Conservation (phyloP, 2,797 vertebrate genomes). For the Ciconia nigra region DNA sequence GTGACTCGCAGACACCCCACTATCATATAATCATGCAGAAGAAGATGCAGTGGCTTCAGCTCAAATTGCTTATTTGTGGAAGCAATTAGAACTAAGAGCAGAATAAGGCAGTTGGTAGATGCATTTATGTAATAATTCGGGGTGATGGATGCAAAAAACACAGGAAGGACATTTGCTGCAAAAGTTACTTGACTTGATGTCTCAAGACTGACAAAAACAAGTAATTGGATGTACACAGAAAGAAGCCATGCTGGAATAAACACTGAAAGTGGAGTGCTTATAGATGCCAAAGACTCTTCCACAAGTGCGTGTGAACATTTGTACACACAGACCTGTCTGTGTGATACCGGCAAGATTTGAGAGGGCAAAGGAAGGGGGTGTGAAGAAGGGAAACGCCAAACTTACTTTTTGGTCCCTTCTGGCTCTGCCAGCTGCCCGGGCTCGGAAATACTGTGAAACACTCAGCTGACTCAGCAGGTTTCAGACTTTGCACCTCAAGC, state of each 20-base stretch:
- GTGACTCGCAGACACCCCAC: background rate
- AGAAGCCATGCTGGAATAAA: background rate
- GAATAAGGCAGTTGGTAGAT: background rate
- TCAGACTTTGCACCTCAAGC: background rate
- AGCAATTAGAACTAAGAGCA: slow-evolving; percentile 41
- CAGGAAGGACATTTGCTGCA: background rate
- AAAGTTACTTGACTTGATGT: background rate
- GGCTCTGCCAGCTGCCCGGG: background rate
- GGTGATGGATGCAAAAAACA: background rate
- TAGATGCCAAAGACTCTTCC: background rate
- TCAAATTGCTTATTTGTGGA: slow-evolving; percentile 38
- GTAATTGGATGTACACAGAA: background rate
- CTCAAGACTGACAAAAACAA: background rate
- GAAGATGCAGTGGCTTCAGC: background rate
- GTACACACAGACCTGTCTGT: background rate
- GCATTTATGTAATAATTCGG: background rate
- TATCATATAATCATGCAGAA: background rate
- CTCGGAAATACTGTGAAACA: background rate
- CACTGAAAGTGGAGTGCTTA: background rate
- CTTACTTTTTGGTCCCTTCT: background rate
- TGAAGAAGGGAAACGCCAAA: background rate
- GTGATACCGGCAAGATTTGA: background rate
- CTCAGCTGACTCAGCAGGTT: background rate
- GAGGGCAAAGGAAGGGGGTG: background rate
- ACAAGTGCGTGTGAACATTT: background rate